A percentile compares a stretch with the other conserved stretches of the same genome.
Evolutionary conservation across 2,113 vertebrate species (phyloP).

Genomic region (Etheostoma spectabile): DNA sequence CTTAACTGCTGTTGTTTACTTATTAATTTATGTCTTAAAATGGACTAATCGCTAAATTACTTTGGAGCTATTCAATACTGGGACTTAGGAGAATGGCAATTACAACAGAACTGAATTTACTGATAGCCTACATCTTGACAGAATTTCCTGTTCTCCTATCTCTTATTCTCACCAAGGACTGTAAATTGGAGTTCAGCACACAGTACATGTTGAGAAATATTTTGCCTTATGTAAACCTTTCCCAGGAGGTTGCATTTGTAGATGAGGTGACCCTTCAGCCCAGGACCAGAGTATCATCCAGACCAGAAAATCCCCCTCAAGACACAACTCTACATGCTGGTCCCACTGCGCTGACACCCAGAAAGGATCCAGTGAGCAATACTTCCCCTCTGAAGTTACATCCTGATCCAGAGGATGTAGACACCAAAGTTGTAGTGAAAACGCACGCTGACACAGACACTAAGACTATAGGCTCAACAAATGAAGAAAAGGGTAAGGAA

Average conservation of each 20-base stretch:
- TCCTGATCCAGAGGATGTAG: background rate
- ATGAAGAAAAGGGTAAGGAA: background rate
- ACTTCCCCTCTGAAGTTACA: background rate
- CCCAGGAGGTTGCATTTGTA: conserved; percentile 32
- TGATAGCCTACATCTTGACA: background rate
- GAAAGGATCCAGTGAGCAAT: conserved; percentile 17
- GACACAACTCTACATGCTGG: background rate
- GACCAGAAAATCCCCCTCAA: conserved; percentile 1
- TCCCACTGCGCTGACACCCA: conserved; percentile 15
- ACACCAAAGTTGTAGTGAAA: background rate
- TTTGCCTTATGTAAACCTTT: conserved; percentile 20
- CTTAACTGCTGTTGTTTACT: background rate
- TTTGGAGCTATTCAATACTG: background rate
- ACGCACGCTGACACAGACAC: background rate
- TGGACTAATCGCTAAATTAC: background rate
- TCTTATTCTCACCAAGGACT: background rate
- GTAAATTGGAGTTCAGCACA: background rate
- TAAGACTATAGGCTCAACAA: background rate
- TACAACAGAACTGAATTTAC: background rate
- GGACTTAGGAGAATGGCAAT: background rate
- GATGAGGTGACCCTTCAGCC: conserved; percentile 24
- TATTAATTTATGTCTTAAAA: background rate
- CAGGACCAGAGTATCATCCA: conserved; percentile 14
- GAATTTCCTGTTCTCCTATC: background rate
- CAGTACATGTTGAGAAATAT: background rate